A percentile compares a stretch with the other conserved stretches of the same genome.
These are phyloP conservation scores for Leuciscus idus DNA, from an alignment of 2,113 vertebrate species.

Conservation along the genomic window DNA sequence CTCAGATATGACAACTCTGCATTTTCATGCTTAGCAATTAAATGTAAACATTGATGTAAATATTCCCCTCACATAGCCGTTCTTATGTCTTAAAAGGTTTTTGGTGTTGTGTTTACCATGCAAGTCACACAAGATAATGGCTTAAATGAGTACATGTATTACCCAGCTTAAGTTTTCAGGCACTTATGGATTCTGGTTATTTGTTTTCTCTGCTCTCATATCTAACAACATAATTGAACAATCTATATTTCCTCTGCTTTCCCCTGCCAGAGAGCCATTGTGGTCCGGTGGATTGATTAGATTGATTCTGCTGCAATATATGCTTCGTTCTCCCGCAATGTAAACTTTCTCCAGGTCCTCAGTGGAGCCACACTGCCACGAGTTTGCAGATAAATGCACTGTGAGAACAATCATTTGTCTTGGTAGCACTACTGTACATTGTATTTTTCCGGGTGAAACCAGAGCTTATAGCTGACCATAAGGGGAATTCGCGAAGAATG, in stretches of 20 bases:
- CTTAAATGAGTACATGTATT: conserved; percentile 47
- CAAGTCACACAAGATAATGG: conserved; percentile 39
- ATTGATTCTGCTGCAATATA: conserved; percentile 49
- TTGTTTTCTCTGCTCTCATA: conserved; percentile 50
- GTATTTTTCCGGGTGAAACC: neutral
- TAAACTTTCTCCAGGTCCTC: conserved; percentile 42
- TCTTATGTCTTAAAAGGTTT: conserved; percentile 17
- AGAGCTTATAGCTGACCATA: neutral
- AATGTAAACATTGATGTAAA: conserved; percentile 26
- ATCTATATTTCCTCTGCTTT: conserved; percentile 53
- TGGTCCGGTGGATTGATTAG: conserved; percentile 52
- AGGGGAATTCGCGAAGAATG: neutral
- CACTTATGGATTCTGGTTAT: conserved; percentile 45
- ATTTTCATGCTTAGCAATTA: conserved; percentile 19
- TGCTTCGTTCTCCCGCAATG: conserved; percentile 15
- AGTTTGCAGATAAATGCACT: conserved; percentile 24
- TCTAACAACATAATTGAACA: conserved; percentile 60
- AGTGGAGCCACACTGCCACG: neutral
- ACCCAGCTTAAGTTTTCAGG: conserved; percentile 35
- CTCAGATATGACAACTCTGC: neutral
- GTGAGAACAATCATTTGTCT: neutral
- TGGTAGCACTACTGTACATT: neutral
- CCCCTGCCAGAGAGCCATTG: conserved; percentile 42
- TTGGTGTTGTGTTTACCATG: conserved; percentile 28
- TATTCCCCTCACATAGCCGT: neutral